These are phyloP conservation scores for Choristoneura fumiferana DNA, from an alignment of 1,140 invertebrate genomes.

Conservation along the genomic window DNA sequence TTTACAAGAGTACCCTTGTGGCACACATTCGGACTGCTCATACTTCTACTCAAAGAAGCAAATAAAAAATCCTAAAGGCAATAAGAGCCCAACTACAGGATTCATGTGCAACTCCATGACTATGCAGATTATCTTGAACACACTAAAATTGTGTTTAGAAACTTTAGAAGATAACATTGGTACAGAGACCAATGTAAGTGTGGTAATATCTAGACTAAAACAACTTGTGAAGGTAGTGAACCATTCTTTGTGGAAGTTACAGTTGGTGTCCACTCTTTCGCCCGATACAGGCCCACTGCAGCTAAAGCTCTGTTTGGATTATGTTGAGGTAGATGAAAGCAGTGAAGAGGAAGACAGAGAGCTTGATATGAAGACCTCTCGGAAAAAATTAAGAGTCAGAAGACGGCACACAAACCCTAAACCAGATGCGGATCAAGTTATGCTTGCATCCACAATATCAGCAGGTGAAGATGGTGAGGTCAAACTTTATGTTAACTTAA, in stretches of 20 bases:
- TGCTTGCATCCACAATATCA: constrained; percentile 66
- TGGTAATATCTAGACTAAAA: constrained; percentile 42
- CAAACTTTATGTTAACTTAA: background rate
- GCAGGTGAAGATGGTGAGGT: constrained; percentile 58
- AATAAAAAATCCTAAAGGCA: constrained; percentile 44
- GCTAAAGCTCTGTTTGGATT: constrained; percentile 64
- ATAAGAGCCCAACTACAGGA: constrained; percentile 46
- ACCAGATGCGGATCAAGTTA: constrained; percentile 55
- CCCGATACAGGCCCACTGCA: constrained; percentile 59
- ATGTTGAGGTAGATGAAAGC: constrained; percentile 68
- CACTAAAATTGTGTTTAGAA: constrained; percentile 68
- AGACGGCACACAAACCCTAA: constrained; percentile 58
- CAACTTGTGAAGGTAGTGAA: constrained; percentile 63
- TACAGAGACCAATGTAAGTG: constrained; percentile 36
- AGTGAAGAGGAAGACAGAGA: constrained; percentile 68
- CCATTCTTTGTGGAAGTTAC: constrained; percentile 72
- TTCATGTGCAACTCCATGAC: constrained; percentile 71
- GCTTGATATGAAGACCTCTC: constrained; percentile 43
- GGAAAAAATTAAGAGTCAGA: constrained; percentile 62
- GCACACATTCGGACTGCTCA: constrained; percentile 73
- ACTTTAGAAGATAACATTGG: constrained; percentile 48
- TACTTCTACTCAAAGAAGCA: constrained; percentile 75
- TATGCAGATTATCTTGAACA: constrained; percentile 66
- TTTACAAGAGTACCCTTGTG: constrained; percentile 57
- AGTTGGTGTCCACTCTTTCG: constrained; percentile 68